Evolutionary conservation across 2,888 invertebrate genomes (phyloP), one percentile per base, ranked within the genome.

Genomic region (Drosophila borealis): DNA sequence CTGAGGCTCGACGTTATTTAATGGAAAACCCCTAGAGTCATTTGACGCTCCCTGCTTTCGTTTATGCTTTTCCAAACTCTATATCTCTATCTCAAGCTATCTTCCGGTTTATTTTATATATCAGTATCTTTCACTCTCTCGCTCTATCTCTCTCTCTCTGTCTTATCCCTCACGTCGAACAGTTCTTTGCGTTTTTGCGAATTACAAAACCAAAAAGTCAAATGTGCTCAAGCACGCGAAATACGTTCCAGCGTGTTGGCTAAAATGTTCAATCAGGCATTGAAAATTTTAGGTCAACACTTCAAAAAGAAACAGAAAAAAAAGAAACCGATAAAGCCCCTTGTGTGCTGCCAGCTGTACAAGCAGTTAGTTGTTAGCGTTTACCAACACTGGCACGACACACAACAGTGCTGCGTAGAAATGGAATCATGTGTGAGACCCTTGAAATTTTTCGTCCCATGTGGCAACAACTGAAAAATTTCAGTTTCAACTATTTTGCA

Each of bases 151-250:
- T 25, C 21, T 45, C 4, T 45, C 45, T 45, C 45, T 45, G 8
- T 51, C 50, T 46, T 62, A 60, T 66, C 62, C 71, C 42, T 75
- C 72, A 73, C 70, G 62, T 68, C 76, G 72, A 88, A 83, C 89
- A 90, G 81, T 91, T 91, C 91, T 91, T 91, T 91, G 91, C 91
- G 91, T 91, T 91, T 91, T 91, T 91, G 91, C 91, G 91, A 91
- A 91, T 91, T 91, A 87, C 91, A 91, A 91, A 91, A 91, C 91
- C 91, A 91, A 90, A 91, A 89, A 79, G 44, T 73, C 57, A 46
- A 68, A 57, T 29, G 63, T 70, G 74, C 67, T 61, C 57, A 29
- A 51, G 65, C 63, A 74, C 54, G 42, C n/a, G 21, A 61, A 74
- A 59, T 42, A 53, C 37, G 63, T 59, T 76, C 56, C 44, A 45